These are phyloP conservation scores for Oscheius onirici DNA, from an alignment of 2,888 invertebrate genomes.

Conservation along the genomic window DNA sequence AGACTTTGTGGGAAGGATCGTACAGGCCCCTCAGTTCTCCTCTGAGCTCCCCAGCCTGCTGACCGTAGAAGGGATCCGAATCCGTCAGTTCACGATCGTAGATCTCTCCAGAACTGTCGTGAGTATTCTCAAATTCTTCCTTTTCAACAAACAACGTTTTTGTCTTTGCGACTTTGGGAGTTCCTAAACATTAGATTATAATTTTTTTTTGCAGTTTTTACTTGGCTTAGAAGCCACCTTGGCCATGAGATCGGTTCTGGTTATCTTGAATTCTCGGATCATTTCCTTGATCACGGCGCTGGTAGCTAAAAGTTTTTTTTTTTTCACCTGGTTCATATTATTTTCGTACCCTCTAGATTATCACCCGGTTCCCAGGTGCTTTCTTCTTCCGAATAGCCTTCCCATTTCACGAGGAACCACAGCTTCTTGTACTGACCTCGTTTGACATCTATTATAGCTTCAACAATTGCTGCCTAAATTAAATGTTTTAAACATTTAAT, in stretches of 20 bases:
- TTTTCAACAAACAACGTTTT: neutral
- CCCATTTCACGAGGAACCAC: conserved; percentile 12
- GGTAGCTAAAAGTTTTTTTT: too few species aligned
- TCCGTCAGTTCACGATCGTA: neutral
- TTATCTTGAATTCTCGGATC: conserved; percentile 4
- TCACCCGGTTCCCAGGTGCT: neutral
- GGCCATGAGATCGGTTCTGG: too few species aligned
- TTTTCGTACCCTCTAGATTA: too few species aligned
- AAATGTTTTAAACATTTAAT: too few species aligned
- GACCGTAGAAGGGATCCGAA: conserved; percentile 8
- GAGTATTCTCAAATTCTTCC: neutral
- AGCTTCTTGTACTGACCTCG: neutral
- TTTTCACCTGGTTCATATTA: too few species aligned
- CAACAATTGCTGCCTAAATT: neutral
- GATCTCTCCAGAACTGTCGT: neutral
- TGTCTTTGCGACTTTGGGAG: neutral
- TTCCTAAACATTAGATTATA: too few species aligned
- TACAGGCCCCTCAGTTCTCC: conserved; percentile 20
- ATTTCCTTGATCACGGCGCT: neutral
- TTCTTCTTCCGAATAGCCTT: neutral
- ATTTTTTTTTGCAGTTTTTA: too few species aligned
- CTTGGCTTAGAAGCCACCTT: too few species aligned
- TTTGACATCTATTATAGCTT: conserved; percentile 11
- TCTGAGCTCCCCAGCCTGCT: neutral
- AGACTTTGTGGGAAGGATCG: conserved; percentile 18